Base-by-base conservation (phyloP, 2,888 invertebrate species). In the Cyclophora albipunctata region DNA sequence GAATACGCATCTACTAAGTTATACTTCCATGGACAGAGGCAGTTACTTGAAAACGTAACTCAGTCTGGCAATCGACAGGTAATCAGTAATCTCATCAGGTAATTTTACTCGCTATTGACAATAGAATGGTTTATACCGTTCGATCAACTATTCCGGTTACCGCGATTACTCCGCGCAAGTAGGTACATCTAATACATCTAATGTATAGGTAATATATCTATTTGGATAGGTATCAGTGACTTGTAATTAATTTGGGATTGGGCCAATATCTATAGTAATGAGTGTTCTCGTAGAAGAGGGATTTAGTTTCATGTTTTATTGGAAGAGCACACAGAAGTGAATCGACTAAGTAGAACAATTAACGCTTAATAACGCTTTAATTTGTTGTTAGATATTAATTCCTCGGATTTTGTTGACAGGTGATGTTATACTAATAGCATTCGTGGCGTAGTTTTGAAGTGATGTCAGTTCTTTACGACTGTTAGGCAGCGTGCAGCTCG, bases 181-280 rank as follows among this genome's bases (percentile, higher is more conserved):
- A 48, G 41, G 20, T 20, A n/a, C n/a, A n/a, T n/a, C n/a, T n/a
- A 20, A 20, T 20, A 20, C 20, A 20, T 20, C 20, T 20, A 20
- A 20, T 20, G 20, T 20, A 20, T 20, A 20, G 20, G 47, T 47
- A 34, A 50, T 57, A 52, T 54, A 49, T 46, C 41, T 47, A 53
- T 54, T 52, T 41, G 48, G 53, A 53, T 53, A 53, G 53, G 50
- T 53, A 53, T 53, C 58, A 55, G 54, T 52, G 46, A 58, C 52
- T 50, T 51, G 49, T 55, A 55, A 55, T 58, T 55, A 54, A 54
- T 55, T 58, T 58, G 58, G 54, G 52, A 54, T 54, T 50, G 51
- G 46, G 52, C 55, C 58, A 58, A 54, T 53, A 57, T 53, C 51
- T 46, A 53, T 57, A 42, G 51, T 47, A 49, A 51, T 53, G 51